phyloP scores from a whole-genome alignment of 1,140 invertebrate genomes.

The Paracyclopina nana region DNA sequence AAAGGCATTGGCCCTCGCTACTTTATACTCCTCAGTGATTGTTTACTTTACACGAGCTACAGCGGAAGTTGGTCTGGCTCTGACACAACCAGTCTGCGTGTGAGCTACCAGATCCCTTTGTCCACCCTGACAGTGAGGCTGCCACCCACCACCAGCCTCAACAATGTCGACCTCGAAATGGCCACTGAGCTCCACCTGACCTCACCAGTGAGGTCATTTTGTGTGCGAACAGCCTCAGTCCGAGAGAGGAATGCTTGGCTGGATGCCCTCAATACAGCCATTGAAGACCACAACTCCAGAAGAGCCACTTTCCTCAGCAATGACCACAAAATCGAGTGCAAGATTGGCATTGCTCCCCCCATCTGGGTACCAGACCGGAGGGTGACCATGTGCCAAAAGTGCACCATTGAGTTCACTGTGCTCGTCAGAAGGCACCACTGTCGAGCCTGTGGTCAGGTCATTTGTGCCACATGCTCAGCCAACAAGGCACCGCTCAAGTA shows the following conservation, averaged over 20 bases:
- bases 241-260: conserved; percentile 46
- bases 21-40: conserved; percentile 43
- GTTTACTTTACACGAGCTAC: conserved; percentile 41
- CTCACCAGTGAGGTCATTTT: conserved; percentile 42
- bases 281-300: conserved; percentile 34
- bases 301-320: conserved; percentile 26
- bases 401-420: conserved; percentile 45
- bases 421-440: conserved; percentile 53
- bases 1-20: conserved; percentile 45
- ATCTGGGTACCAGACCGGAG: conserved; percentile 44
- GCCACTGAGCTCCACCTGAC: conserved; percentile 40
- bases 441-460: conserved; percentile 48
- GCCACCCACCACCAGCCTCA: conserved; percentile 21
- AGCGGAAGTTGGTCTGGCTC: conserved; percentile 22
- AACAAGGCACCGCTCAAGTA: conserved; percentile 44
- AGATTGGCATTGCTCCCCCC: conserved; percentile 30
- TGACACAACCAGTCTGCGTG: conserved; percentile 38
- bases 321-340: conserved; percentile 21
- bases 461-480: conserved; percentile 46
- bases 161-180: conserved; percentile 31
- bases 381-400: conserved; percentile 51
- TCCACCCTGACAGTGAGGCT: conserved; percentile 39
- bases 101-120: conserved; percentile 39
- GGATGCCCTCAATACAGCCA: conserved; percentile 37
- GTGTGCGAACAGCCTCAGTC: conserved; percentile 38